A percentile compares a stretch with the other conserved stretches of the same genome.
Conservation (phyloP, 1,140 invertebrate genomes). For the Apis cerana region DNA sequence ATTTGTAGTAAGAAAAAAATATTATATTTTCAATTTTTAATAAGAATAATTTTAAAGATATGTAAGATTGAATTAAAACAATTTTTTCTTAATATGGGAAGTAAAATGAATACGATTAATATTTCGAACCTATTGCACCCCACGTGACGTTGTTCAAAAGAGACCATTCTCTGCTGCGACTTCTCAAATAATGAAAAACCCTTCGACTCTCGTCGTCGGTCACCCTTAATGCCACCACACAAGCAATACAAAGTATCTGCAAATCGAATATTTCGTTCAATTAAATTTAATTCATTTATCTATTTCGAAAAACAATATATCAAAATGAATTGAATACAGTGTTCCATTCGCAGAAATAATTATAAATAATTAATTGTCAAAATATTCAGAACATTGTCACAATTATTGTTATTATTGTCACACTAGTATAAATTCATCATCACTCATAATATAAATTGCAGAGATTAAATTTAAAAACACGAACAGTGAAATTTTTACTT, state of each 20-base stretch:
- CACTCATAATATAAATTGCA: background rate
- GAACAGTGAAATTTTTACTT: background rate
- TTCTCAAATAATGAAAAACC: constrained; percentile 85
- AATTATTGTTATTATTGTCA: no score
- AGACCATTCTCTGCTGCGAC: constrained; percentile 88
- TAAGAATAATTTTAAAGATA: no score
- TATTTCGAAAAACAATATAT: background rate
- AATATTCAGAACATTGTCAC: background rate
- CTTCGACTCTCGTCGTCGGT: constrained; percentile 87
- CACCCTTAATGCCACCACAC: constrained; percentile 85
- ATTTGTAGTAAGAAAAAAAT: no score
- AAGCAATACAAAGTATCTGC: constrained; percentile 85
- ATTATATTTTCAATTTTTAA: no score
- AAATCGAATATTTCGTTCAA: constrained; percentile 44
- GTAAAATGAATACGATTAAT: background rate
- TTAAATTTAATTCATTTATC: background rate
- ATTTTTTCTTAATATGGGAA: no score
- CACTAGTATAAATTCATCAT: background rate
- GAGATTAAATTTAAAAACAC: background rate
- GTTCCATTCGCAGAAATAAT: background rate
- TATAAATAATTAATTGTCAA: constrained; percentile 29
- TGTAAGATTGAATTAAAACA: no score
- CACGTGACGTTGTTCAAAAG: constrained; percentile 87
- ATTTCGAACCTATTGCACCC: constrained; percentile 84
- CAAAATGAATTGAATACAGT: background rate